Base-by-base conservation (phyloP, 1,140 invertebrate genomes). In the Ostrea denselamellosa region DNA sequence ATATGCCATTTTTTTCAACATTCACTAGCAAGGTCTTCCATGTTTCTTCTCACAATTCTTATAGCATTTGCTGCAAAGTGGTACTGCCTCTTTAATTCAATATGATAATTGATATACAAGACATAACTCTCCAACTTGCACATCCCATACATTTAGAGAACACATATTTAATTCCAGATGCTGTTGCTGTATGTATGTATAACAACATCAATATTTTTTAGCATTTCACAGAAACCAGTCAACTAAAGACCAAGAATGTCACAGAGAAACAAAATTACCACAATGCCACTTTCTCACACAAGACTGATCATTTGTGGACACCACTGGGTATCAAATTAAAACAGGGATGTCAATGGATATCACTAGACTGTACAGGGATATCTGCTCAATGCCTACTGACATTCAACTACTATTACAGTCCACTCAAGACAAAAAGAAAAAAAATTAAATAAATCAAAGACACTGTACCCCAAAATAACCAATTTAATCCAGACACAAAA, bases 11-110 rank as follows among this genome's bases (percentile, higher is more conserved):
- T 77, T 77, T 77, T 77, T n/a, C n/a, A 25, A 77, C 68, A 77
- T 34, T 77, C 25, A 28, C 68, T 77, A 28, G 68, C 34, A 77
- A 77, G 68, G 25, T 77, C 68, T 77, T 77, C 25, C 68, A 25
- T 77, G 68, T 77, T 77, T 12, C 68, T 77, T 77, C 68, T 77
- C 68, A 77, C 68, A 44, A 77, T 14, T 77, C 68, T 28, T 77
- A 25, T 25, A 77, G 7, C 68, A 12, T 77, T 77, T 34, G 14
- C 68, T 77, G 10, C 25, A 77, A 14, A 77, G 28, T 77, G 68
- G 68, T 14, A 34, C 10, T 28, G 22, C 56, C 12, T 77, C 25
- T 77, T 77, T 28, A 77, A 28, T 77, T 77, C 10, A 9, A 28
- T 9, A 28, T 28, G 25, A 28, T 77, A 77, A 22, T 28, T 34